A percentile compares a stretch with the other conserved stretches of the same genome.
phyloP scores from a whole-genome alignment of 92 coral and sea anemone genomes.

The Epizoanthus fatuus region DNA sequence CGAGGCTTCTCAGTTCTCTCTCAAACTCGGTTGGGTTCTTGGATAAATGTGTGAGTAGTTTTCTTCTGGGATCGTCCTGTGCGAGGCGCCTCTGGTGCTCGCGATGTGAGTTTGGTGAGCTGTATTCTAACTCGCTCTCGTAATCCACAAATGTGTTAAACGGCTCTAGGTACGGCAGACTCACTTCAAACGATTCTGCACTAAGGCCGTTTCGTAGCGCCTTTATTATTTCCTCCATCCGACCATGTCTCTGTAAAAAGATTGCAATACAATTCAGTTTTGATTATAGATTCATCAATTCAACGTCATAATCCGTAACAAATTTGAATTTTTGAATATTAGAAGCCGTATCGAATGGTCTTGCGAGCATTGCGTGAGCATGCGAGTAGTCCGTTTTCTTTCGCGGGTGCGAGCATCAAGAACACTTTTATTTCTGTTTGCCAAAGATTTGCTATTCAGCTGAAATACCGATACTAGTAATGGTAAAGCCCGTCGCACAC shows the following conservation, averaged over 20 bases:
- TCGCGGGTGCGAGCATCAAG: no score
- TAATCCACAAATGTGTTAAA: constrained; percentile 66
- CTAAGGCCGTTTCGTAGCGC: constrained; percentile 48
- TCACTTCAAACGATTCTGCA: constrained; percentile 53
- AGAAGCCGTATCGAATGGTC: no score
- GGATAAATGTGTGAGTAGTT: constrained; percentile 72
- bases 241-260: constrained; percentile 68
- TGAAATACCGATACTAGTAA: no score
- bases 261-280: background rate
- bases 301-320: no score
- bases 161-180: constrained; percentile 70
- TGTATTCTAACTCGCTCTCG: constrained; percentile 74
- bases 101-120: constrained; percentile 33
- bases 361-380: no score
- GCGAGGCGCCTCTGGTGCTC: constrained; percentile 38
- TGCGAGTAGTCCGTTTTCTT: no score
- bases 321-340: no score
- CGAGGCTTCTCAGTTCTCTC: constrained; percentile 74
- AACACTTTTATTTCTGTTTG: no score
- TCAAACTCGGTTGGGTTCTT: constrained; percentile 82
- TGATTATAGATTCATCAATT: no score
- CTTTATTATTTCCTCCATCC: constrained; percentile 80
- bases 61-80: constrained; percentile 48
- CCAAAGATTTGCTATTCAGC: no score
- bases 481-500: no score